Base-by-base conservation (phyloP, 2,797 vertebrate species). In the Fistularia commersonii region DNA sequence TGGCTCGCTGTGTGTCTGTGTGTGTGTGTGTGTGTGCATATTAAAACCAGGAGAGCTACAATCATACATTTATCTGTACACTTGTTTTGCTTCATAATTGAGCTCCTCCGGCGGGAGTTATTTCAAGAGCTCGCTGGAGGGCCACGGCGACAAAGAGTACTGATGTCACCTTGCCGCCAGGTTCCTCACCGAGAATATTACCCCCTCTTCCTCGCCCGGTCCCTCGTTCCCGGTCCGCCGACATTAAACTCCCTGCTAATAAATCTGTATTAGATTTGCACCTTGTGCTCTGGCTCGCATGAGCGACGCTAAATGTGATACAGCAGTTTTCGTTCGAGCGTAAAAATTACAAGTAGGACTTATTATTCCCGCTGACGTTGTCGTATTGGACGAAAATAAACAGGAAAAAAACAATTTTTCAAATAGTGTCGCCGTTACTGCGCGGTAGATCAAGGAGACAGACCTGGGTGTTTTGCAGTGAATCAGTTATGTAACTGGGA, bases 381-480 rank as follows among this genome's bases (percentile, higher is more conserved):
- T 23, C 23, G 23, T 23, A 23, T 23, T 4, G 23, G 23, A 2
- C 23, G 23, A 23, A 23, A 23, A 23, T 23, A 23, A 23, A 23
- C 23, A 23, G 23, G 23, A 23, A 4, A 23, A 23, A 23, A 23
- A 23, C 23, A 23, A 23, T 2, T 23, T 23, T 23, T 4, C 2
- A 23, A 23, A n/a, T n/a, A n/a, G n/a, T n/a, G n/a, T n/a, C n/a
- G n/a, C n/a, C n/a, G n/a, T n/a, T 23, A 23, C 4, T 23, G 2
- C 23, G 4, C 23, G 4, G 23, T 2, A 23, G 23, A 23, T 41
- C 8, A 12, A 33, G 11, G 40, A 39, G 40, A 72, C 84, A 64
- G 3, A 92, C 91, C 87, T 90, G 88, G 36, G 57, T 67, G 51
- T 82, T 64, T 35, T 70, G 82, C 65, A 85, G 66, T 0, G 86